Base-by-base conservation (phyloP, 2,888 invertebrate genomes). In the Abscondita cerata region DNA sequence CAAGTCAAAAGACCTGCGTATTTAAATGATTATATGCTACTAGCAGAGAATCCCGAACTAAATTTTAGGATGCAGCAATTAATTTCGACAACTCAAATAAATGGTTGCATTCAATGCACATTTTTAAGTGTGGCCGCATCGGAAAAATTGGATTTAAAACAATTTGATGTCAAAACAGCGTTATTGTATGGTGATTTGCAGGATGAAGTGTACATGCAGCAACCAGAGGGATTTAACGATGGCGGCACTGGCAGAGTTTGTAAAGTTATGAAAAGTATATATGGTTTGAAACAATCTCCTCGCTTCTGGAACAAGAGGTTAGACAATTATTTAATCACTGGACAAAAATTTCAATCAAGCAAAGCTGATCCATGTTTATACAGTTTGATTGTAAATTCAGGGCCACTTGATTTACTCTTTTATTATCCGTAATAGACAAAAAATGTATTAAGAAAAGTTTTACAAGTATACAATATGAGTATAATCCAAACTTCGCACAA, bases 201-300 rank as follows among this genome's bases (percentile, higher is more conserved):
- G 25, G 25, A 25, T 31, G 62, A 59, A 48, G 13, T 62, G 3
- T 62, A 47, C 25, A 53, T 53, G 58, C 13, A 16, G 6, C 61
- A 61, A 18, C 56, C 56, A 15, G 47, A 51, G 34, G 61, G 61
- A 11, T 61, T 34, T 20, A 44, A 57, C 1, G 61, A 1, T 78
- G 76, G 18, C 15, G 76, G 18, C 15, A 34, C 34, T 50, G 33
- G 33, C 4, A 31, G 15, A 33, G 19, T 60, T 9, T 78, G 78
- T 56, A 68, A 68, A 38, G 60, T 78, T 15, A 63, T 65, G 3
- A 65, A 66, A 52, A 71, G 72, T 51, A 40, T 78, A 13, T 78
- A 78, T 65, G 78, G 77, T 1, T 64, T 78, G 2, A 76, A 76
- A 52, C 58, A 59, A 33, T 47, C 62, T n/a, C 48, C 62, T 16